Base-by-base conservation (phyloP, 53 echinoderm and acorn worm genomes). In the Echinometra lucunter region DNA sequence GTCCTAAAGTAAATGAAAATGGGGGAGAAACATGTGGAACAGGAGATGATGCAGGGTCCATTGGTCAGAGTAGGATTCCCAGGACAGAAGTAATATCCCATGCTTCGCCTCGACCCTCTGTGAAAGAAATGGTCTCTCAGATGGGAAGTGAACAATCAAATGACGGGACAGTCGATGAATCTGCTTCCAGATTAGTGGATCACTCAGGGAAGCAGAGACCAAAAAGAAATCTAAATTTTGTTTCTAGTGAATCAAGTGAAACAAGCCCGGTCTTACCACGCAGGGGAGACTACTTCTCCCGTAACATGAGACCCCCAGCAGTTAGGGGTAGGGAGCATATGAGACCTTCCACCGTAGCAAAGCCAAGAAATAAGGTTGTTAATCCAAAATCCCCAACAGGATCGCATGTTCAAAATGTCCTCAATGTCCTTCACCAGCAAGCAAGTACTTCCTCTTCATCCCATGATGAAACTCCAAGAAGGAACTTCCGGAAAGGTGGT, bases 371-470 rank as follows among this genome's bases (percentile, higher is more conserved):
- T 28, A 58, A 60, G 27, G 25, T 45, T 49, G 35, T 30, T 16
- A 37, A 74, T 56, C 34, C 38, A 72, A 94, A 94, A 19, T 66
- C 82, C 25, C 91, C 91, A 9, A 28, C 66, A 38, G 96, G 96
- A 53, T 96, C 96, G 23, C 96, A 80, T 44, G n/a, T 96, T 34
- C 96, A 96, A 75, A 96, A 95, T 42, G 74, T 95, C 60, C 67
- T 95, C 0, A 95, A 93, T 74, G 92, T 82, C 0, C 32, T 95
- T 4, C 88, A 88, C 58, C 93, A 95, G 57, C 92, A 80, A 44
- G 60, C 45, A 56, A 82, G 58, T 80, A 94, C 82, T n/a, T 82
- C 83, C 12, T 60, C 82, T 66, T 94, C 94, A 27, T 82, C 94
- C 60, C 40, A 83, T 82, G 94, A 94, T 83, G 82, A 94, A 34